Evolutionary conservation across 2,113 vertebrate species (phyloP), one percentile per base, ranked within the genome.

Genomic region (Cacatua alba): DNA sequence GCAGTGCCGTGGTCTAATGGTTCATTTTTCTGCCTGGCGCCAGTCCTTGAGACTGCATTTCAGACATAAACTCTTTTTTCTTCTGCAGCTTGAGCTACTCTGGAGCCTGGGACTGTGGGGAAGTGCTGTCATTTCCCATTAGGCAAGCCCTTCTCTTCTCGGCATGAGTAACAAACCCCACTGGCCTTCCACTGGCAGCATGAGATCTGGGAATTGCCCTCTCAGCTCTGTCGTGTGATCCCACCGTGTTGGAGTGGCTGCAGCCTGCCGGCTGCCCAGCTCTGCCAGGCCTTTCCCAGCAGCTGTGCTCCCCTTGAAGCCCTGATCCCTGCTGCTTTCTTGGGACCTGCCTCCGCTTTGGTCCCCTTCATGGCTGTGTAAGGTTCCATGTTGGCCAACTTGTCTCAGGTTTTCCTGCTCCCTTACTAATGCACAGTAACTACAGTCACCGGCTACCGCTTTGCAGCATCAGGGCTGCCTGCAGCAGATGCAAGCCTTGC

Each of bases 311-410:
- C 4, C 24, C 7, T 29, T 2, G 17, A 25, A 72, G 35, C 12
- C 37, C 17, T 53, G 21, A 29, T 17, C 11, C 29, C 16, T 10
- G 7, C 6, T 4, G 4, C 2, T 1, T 0, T 8, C n/a, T n/a
- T 41, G 17, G 25, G n/a, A 67, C 31, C 31, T 71, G 18, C 24
- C n/a, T 13, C 16, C 0, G 1, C 29, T 63, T 33, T 1, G 0
- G 3, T 59, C 35, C 20, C 26, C 8, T 10, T 75, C 28, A 31
- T 0, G 0, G 9, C 29, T 39, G 4, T 1, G 0, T 10, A 8
- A 43, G 8, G 5, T 63, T 60, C 68, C 57, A 39, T 0, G 0
- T 3, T 41, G n/a, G 31, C 18, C 62, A 68, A 14, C 7, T 21
- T 1, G 0, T 23, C 17, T 43, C 37, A 5, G 20, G 12, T 20